Evolutionary conservation across 2,797 vertebrate species (phyloP).

Genomic region (Dendrocincla fuliginosa): DNA sequence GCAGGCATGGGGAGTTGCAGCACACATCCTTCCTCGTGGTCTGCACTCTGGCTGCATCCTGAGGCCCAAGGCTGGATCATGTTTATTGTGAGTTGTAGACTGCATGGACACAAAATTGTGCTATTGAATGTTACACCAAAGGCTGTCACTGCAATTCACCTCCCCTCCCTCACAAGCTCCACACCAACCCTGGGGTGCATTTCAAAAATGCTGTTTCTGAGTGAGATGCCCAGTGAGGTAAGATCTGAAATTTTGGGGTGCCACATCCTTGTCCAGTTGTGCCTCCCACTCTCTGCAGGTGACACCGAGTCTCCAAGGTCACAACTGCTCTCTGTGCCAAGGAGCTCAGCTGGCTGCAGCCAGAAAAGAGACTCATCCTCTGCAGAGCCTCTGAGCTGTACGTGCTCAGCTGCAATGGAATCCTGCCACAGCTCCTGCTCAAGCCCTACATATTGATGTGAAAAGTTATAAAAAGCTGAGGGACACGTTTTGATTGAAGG

Average conservation of each 20-base stretch:
- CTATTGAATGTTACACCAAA: not conserved
- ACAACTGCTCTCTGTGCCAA: not conserved
- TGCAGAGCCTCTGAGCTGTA: not conserved
- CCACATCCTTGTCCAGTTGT: not conserved
- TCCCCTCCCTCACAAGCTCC: not conserved
- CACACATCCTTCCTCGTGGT: not conserved
- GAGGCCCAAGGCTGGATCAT: not conserved
- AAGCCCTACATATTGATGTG: not conserved
- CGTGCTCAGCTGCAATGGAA: not conserved
- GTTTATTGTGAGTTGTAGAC: not conserved
- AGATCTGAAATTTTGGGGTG: rapidly evolving
- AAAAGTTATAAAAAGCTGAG: conserved; percentile 40
- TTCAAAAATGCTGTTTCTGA: not conserved
- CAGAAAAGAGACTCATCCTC: not conserved
- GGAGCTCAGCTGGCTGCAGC: not conserved
- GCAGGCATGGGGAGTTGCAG: not conserved
- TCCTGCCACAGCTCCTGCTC: not conserved
- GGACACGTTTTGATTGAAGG: conserved; percentile 48
- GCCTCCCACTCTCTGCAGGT: not conserved
- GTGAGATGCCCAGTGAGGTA: not conserved
- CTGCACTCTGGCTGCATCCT: not conserved
- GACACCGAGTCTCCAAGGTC: not conserved
- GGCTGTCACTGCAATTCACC: not conserved
- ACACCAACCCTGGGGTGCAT: not conserved
- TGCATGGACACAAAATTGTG: not conserved